A percentile compares a stretch with the other conserved stretches of the same genome.
Evolutionary conservation across 2,113 vertebrate species (phyloP).

Genomic region (Micromys minutus): DNA sequence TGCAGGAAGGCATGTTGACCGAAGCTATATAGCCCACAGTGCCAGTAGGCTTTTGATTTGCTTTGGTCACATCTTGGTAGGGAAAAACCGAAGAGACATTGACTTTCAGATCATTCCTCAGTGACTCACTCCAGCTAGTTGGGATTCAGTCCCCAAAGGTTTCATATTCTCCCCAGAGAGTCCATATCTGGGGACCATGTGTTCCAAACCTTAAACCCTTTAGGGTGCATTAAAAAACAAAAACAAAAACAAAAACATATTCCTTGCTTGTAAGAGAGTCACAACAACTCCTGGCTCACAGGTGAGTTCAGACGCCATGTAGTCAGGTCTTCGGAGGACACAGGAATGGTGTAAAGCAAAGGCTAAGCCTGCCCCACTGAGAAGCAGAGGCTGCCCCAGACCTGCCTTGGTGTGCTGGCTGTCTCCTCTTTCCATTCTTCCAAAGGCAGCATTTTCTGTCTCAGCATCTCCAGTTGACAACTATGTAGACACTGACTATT

Average conservation of each 20-base stretch:
- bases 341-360: neutral
- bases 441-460: neutral
- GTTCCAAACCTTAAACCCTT: neutral
- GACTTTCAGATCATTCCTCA: no score
- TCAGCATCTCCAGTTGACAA: neutral
- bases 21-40: no score
- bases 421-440: neutral
- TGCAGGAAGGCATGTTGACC: neutral
- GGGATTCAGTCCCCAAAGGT: neutral
- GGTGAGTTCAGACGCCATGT: neutral
- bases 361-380: no score
- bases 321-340: neutral
- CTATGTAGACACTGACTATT: neutral
- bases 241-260: no score
- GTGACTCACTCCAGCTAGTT: neutral
- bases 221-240: neutral
- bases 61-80: neutral
- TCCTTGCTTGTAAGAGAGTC: neutral
- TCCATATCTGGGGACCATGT: no score
- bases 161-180: neutral
- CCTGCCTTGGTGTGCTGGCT: accelerated
- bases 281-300: neutral
- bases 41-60: neutral
- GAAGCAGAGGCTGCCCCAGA: neutral
- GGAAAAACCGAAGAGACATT: neutral